Percentiles rank a stretch among this genome's conserved stretches.
Conservation (phyloP, 2,797 vertebrate genomes). For the Poecilia picta region DNA sequence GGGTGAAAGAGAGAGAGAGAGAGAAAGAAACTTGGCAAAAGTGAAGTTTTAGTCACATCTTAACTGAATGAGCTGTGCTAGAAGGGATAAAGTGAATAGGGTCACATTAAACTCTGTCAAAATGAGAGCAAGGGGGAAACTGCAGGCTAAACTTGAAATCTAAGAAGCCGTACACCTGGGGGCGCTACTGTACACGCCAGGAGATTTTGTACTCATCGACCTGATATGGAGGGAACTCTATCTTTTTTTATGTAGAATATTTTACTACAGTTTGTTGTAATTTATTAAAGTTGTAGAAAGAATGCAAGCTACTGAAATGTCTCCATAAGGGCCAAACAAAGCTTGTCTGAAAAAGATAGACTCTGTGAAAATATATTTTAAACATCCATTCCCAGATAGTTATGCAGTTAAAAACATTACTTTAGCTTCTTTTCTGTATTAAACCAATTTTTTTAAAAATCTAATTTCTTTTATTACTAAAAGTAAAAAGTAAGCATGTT, state of each 20-base stretch:
- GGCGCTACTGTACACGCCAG: constrained; percentile 62
- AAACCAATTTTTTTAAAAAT: neutral
- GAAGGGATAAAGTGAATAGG: constrained; percentile 46
- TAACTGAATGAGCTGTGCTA: constrained; percentile 44
- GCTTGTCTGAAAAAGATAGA: neutral
- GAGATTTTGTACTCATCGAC: constrained; percentile 16
- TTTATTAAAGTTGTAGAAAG: constrained; percentile 40
- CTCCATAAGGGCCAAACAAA: neutral
- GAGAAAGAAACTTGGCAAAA: constrained; percentile 27
- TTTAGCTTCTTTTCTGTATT: neutral
- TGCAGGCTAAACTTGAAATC: constrained; percentile 44
- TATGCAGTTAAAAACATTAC: neutral
- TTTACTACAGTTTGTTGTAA: constrained; percentile 23
- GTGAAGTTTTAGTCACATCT: constrained; percentile 39
- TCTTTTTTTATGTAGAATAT: constrained; percentile 29
- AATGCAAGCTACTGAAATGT: constrained; percentile 39
- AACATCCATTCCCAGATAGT: neutral
- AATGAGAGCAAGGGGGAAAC: constrained; percentile 29
- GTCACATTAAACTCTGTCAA: constrained; percentile 40
- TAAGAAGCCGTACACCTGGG: constrained; percentile 67
- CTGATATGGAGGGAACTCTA: constrained; percentile 11
- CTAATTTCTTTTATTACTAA: neutral
- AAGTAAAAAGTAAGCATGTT: neutral
- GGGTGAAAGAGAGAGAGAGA: neutral
- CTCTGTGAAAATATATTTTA: neutral